Percentiles rank a stretch among this genome's conserved stretches.
Conservation (phyloP, 2,113 vertebrate species). For the Petromus typicus region DNA sequence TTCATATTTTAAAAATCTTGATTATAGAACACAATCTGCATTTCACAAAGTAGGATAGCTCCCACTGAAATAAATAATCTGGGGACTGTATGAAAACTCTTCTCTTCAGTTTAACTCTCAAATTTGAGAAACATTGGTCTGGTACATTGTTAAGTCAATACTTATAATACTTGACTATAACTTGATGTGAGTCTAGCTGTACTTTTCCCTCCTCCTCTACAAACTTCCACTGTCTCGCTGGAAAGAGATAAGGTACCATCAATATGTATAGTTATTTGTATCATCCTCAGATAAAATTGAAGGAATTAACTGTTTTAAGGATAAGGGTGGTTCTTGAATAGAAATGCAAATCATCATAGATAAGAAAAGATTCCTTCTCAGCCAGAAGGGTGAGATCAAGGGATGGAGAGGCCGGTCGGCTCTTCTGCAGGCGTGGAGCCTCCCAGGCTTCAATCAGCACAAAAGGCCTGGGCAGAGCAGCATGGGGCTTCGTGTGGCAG, state of each 20-base stretch:
- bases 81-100: neutral
- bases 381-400: neutral
- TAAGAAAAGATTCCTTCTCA: neutral
- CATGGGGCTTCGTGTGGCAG: neutral
- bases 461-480: too few species aligned
- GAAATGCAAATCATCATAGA: neutral
- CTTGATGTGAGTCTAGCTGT: neutral
- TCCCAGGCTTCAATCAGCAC: too few species aligned
- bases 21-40: neutral
- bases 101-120: neutral
- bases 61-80: neutral
- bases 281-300: neutral
- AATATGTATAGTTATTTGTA: neutral
- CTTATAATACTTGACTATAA: neutral
- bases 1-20: neutral
- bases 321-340: neutral
- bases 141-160: neutral
- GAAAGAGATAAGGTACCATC: neutral
- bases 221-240: neutral
- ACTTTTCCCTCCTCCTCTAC: neutral
- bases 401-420: rapidly evolving
- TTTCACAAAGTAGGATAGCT: conserved; percentile 7
- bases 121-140: conserved; percentile 1
- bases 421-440: neutral
- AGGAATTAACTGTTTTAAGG: neutral